Conservation (phyloP, 2,888 invertebrate genomes). For the Tolmerus cingulatus region DNA sequence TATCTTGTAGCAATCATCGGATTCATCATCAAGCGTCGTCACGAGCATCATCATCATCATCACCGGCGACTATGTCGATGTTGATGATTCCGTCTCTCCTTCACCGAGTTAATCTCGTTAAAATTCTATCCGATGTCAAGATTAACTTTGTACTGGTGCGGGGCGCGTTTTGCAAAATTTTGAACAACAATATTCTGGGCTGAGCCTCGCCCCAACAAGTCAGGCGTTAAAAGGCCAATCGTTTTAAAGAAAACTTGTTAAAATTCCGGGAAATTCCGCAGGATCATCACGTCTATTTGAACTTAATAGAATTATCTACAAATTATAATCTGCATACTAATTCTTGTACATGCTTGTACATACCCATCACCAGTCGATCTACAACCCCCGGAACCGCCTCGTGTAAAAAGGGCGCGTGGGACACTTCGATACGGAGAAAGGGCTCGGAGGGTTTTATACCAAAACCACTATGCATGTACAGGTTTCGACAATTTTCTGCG, state of each 20-base stretch:
- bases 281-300: slow-evolving; percentile 41
- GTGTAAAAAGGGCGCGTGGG: neutral
- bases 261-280: slow-evolving; percentile 33
- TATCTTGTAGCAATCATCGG: neutral
- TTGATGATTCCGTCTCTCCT: neutral
- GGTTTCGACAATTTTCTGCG: neutral
- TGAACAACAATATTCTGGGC: neutral
- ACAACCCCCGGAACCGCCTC: neutral
- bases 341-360: neutral
- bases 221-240: slow-evolving; percentile 30
- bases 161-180: neutral
- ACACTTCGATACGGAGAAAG: neutral
- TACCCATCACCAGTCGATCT: neutral
- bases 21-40: neutral
- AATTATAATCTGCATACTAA: slow-evolving; percentile 41
- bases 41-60: neutral
- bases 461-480: neutral
- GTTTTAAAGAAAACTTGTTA: slow-evolving; percentile 37
- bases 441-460: neutral
- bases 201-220: slow-evolving; percentile 10
- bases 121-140: slow-evolving; percentile 29
- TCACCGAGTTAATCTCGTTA: slow-evolving; percentile 17
- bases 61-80: neutral
- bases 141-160: neutral
- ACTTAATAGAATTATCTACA: slow-evolving; percentile 40